Conservation (phyloP, 2,113 vertebrate genomes). For the Gopherus flavomarginatus region DNA sequence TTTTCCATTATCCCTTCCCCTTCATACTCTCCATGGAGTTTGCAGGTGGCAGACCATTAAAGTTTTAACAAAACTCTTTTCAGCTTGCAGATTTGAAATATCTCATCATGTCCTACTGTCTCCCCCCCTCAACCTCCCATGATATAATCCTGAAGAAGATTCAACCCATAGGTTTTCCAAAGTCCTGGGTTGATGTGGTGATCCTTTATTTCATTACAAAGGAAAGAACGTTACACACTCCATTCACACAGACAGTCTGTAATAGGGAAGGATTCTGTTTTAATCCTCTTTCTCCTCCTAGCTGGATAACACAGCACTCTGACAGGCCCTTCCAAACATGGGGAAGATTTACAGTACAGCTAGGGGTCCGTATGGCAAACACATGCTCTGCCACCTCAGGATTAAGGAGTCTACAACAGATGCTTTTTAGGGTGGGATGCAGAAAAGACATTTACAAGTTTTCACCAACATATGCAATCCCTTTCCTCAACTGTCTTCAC, state of each 20-base stretch:
- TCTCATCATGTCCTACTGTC: neutral
- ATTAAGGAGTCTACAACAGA: slow-evolving; percentile 26
- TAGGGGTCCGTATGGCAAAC: neutral
- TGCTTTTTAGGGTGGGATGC: neutral
- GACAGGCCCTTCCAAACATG: slow-evolving; percentile 35
- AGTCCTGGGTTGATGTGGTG: slow-evolving; percentile 50
- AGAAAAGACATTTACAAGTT: neutral
- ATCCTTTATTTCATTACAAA: slow-evolving; percentile 55
- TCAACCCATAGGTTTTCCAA: neutral
- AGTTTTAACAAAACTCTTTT: slow-evolving; percentile 49
- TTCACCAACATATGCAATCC: neutral
- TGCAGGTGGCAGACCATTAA: slow-evolving; percentile 64
- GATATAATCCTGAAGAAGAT: slow-evolving; percentile 31
- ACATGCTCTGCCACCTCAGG: neutral
- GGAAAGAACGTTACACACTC: slow-evolving; percentile 34
- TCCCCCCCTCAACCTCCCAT: neutral
- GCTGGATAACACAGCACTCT: slow-evolving; percentile 53
- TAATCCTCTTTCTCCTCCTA: slow-evolving; percentile 60
- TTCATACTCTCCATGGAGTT: neutral
- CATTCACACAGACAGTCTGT: slow-evolving; percentile 41
- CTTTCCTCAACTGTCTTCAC: neutral
- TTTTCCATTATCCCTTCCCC: slow-evolving; percentile 25
- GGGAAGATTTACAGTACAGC: neutral
- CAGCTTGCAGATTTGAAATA: neutral
- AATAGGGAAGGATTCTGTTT: slow-evolving; percentile 56